Conservation (phyloP, 1,140 invertebrate genomes). For the Drosophila hydei region DNA sequence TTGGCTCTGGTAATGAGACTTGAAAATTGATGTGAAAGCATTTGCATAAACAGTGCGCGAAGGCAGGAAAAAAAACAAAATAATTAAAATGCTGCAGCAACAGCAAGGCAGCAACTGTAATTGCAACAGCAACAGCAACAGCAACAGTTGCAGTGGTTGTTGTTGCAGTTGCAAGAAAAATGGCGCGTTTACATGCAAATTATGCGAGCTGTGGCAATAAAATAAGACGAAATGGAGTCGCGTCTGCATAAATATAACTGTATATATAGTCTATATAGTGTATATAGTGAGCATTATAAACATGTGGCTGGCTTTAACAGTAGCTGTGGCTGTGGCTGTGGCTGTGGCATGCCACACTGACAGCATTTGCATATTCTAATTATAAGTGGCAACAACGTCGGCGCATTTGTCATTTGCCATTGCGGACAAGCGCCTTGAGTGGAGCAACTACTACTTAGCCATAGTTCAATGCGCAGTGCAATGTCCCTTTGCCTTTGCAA, state of each 20-base stretch:
- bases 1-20: slow-evolving; percentile 38
- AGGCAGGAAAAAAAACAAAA: slow-evolving; percentile 41
- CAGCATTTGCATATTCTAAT: slow-evolving; percentile 82
- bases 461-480: slow-evolving; percentile 79
- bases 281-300: slow-evolving; percentile 23
- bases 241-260: slow-evolving; percentile 67
- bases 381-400: slow-evolving; percentile 67
- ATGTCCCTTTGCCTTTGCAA: slow-evolving; percentile 82
- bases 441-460: slow-evolving; percentile 67
- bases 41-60: slow-evolving; percentile 49
- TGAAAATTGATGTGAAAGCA: slow-evolving; percentile 57
- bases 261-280: not conserved
- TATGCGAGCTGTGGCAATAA: slow-evolving; percentile 72
- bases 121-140: slow-evolving; percentile 13
- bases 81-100: slow-evolving; percentile 41
- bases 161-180: slow-evolving; percentile 62
- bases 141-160: not conserved
- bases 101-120: slow-evolving; percentile 2
- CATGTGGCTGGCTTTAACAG: slow-evolving; percentile 54
- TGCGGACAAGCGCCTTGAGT: slow-evolving; percentile 58
- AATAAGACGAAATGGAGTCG: slow-evolving; percentile 41
- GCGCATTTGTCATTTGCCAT: slow-evolving; percentile 80
- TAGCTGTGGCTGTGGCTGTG: slow-evolving; percentile 31
- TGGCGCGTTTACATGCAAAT: slow-evolving; percentile 81
- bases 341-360: slow-evolving; percentile 60